A percentile compares a stretch with the other conserved stretches of the same genome.
Evolutionary conservation across 2,797 vertebrate species (phyloP).

Genomic region (Leptatherina wallacei): DNA sequence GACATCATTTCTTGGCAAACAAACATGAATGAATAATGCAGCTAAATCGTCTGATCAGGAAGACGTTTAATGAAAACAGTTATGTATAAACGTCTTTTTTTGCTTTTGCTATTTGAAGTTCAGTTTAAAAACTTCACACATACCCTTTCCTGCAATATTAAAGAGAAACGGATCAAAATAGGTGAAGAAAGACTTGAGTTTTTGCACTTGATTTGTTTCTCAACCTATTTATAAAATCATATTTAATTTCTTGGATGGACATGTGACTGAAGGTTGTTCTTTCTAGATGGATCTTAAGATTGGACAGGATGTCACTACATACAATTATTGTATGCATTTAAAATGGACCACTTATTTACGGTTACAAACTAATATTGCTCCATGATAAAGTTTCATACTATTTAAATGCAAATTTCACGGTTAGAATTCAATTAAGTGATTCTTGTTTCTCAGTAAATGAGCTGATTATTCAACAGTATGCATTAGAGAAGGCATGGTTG

Average conservation of each 20-base stretch:
- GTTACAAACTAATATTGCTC: background rate
- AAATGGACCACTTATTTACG: background rate
- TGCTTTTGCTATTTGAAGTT: background rate
- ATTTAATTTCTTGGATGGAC: background rate
- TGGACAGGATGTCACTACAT: background rate
- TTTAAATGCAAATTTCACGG: background rate
- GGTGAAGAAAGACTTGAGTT: background rate
- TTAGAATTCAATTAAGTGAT: background rate
- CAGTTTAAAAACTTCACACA: background rate
- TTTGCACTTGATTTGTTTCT: background rate
- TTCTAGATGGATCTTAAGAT: background rate
- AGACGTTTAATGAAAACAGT: background rate
- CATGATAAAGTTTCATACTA: background rate
- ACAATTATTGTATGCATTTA: background rate
- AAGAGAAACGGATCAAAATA: background rate
- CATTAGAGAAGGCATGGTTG: background rate
- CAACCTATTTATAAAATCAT: conserved; percentile 5
- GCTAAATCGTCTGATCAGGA: background rate
- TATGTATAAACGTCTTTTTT: no score
- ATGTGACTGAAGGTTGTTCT: background rate
- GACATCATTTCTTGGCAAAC: background rate
- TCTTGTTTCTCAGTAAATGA: background rate
- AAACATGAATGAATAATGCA: background rate
- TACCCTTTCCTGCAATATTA: background rate
- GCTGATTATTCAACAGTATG: background rate